A percentile compares a stretch with the other conserved stretches of the same genome.
Evolutionary conservation across 2,888 invertebrate species (phyloP).

Genomic region (Piscicola geometra): DNA sequence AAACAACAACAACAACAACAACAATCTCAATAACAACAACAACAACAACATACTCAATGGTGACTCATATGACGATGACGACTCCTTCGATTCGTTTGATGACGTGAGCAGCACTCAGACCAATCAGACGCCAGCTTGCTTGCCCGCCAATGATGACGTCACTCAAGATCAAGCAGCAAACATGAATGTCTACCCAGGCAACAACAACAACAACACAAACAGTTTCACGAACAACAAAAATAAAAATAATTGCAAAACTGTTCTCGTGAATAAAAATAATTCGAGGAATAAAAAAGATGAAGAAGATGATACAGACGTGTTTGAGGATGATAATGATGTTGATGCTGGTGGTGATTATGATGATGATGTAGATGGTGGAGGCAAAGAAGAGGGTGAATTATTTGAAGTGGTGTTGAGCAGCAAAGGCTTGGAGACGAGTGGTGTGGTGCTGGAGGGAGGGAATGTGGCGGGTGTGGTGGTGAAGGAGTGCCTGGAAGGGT

Average conservation of each 20-base stretch:
- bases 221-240: background rate
- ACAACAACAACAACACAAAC: background rate
- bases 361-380: background rate
- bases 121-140: background rate
- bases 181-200: background rate
- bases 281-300: background rate
- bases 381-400: background rate
- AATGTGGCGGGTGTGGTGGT: constrained; percentile 44
- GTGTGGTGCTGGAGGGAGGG: constrained; percentile 39
- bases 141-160: background rate
- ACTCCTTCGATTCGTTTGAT: background rate
- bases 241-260: background rate
- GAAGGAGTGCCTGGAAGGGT: background rate
- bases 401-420: background rate
- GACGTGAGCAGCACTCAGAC: background rate
- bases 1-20: constrained; percentile 8
- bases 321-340: background rate
- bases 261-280: background rate
- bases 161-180: background rate
- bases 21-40: background rate
- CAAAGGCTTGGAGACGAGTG: background rate
- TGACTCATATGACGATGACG: background rate
- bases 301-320: too few relatives aligned
- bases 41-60: background rate
- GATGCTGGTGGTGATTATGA: too few relatives aligned